Base-by-base conservation (phyloP, 2,888 invertebrate genomes). In the Leptopilina syphax region DNA sequence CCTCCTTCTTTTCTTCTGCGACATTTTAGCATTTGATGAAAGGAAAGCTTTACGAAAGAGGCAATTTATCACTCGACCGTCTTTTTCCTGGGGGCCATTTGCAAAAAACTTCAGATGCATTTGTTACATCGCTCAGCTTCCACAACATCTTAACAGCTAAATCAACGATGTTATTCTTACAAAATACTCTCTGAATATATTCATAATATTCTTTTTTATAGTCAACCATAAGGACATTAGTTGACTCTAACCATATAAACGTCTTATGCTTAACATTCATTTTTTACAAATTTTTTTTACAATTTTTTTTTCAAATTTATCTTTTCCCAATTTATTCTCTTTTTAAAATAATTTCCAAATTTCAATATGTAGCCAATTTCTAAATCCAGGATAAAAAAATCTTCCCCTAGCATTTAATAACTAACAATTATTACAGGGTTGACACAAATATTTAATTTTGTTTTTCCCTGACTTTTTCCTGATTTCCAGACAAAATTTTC, bases 41-140 rank as follows among this genome's bases (percentile, higher is more conserved):
- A 41, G 66, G 66, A 66, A 68, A 68, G 68, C 68, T 68, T 50
- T 68, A 24, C 47, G 47, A 68, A 47, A 47, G 68, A 68, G 47
- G 68, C 68, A 18, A 68, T 68, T 68, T 68, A 68, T 68, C 68
- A 68, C 44, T 68, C 50, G 68, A 50, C 47, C 47, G 47, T 67
- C 47, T 50, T 68, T 68, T 68, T 47, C 12, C 12, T 44, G 18
- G 18, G 10, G 24, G 24, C 47, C 24, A 68, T 68, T 68, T 68
- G 68, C 68, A 68, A 68, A 50, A 68, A 68, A 68, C 18, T 67
- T 68, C 47, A 47, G 68, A 68, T 68, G 68, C 68, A 68, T 50
- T 68, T 68, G 68, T 68, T 63, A 68, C 68, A 68, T 12, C 24
- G 47, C 47, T 68, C 24, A 68, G 68, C 47, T 68, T 68, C 24